Evolutionary conservation across 2,113 vertebrate species (phyloP).

Genomic region (Erinaceus europaeus): DNA sequence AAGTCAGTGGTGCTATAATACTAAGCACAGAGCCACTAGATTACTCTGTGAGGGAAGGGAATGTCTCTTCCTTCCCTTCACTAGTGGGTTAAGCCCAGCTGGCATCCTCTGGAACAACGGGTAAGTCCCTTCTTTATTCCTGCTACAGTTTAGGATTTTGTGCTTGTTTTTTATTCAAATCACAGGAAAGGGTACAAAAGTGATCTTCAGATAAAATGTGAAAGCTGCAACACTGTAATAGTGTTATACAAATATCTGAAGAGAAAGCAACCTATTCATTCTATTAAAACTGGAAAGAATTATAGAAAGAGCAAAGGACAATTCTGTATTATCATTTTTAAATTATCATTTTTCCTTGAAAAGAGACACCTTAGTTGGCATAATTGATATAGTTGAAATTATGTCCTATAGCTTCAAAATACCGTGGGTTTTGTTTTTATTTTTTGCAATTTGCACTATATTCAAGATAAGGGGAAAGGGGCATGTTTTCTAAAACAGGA

Average conservation of each 20-base stretch:
- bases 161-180: slow-evolving; percentile 40
- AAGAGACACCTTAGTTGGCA: slow-evolving; percentile 1
- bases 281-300: neutral
- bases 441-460: slow-evolving; percentile 22
- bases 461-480: neutral
- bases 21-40: slow-evolving; percentile 72
- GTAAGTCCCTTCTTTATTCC: slow-evolving; percentile 71
- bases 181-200: neutral
- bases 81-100: slow-evolving; percentile 60
- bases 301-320: neutral
- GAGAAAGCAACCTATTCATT: slow-evolving; percentile 7
- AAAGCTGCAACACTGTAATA: slow-evolving; percentile 11
- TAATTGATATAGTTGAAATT: slow-evolving; percentile 2
- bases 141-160: slow-evolving; percentile 35
- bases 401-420: neutral
- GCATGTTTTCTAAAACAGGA: slow-evolving; percentile 8
- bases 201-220: slow-evolving; percentile 37
- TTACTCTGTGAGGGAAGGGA: slow-evolving; percentile 51
- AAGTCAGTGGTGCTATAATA: slow-evolving; percentile 68
- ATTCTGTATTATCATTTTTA: slow-evolving; percentile 36
- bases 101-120: slow-evolving; percentile 61
- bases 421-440: neutral
- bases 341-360: slow-evolving; percentile 44
- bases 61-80: slow-evolving; percentile 69
- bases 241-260: slow-evolving; percentile 11